A percentile compares a stretch with the other conserved stretches of the same genome.
Evolutionary conservation across 2,888 invertebrate genomes (phyloP).

Genomic region (Andrena praecox): DNA sequence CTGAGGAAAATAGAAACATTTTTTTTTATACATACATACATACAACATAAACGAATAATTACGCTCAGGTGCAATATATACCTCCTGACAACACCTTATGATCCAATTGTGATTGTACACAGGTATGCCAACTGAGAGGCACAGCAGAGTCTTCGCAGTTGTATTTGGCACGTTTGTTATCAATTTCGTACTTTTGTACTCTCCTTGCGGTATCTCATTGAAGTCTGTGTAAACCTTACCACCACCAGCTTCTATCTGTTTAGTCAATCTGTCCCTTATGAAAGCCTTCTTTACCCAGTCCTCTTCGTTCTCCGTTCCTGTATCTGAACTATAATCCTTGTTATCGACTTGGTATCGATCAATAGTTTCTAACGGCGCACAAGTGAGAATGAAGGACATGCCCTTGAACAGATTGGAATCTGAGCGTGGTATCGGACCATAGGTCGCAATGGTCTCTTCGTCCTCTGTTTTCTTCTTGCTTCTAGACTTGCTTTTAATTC

Average conservation of each 20-base stretch:
- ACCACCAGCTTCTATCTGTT: slow-evolving; percentile 88
- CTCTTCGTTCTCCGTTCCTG: slow-evolving; percentile 87
- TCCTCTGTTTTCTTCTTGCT: slow-evolving; percentile 66
- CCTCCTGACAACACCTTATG: slow-evolving; percentile 87
- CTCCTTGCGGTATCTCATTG: slow-evolving; percentile 86
- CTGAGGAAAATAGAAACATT: slow-evolving; percentile 54
- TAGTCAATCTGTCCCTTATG: slow-evolving; percentile 87
- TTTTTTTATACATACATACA: background rate
- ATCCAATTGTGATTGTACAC: slow-evolving; percentile 90
- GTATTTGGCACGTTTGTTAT: slow-evolving; percentile 90
- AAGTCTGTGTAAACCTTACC: slow-evolving; percentile 87
- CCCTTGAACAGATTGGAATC: slow-evolving; percentile 86
- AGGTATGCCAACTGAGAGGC: slow-evolving; percentile 89
- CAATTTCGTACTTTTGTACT: slow-evolving; percentile 87
- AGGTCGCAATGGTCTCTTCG: slow-evolving; percentile 84
- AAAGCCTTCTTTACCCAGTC: slow-evolving; percentile 86
- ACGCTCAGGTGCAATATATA: slow-evolving; percentile 36
- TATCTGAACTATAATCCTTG: slow-evolving; percentile 84
- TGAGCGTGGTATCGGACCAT: slow-evolving; percentile 86
- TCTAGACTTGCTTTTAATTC: slow-evolving; percentile 86
- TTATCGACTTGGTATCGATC: slow-evolving; percentile 73
- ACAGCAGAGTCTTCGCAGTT: slow-evolving; percentile 91
- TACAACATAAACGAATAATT: background rate
- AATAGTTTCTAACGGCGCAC: slow-evolving; percentile 84
- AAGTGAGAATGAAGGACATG: slow-evolving; percentile 87